Evolutionary conservation across 2,888 invertebrate species (phyloP), one percentile per base, ranked within the genome.

Genomic region (Arge pagana): DNA sequence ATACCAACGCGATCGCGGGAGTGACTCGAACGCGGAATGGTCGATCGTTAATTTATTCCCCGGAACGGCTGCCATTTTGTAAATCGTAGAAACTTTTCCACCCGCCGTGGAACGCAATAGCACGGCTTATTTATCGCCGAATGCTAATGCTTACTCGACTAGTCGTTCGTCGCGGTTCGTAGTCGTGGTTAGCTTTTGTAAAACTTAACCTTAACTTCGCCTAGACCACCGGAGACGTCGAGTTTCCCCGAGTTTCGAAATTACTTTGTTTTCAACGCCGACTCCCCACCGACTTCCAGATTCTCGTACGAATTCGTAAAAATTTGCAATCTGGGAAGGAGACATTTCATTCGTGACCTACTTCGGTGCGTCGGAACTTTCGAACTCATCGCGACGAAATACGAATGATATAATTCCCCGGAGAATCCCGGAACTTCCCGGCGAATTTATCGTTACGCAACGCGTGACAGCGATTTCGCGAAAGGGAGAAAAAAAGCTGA

Each of bases 171-270:
- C 15, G 18, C 19, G 11, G n/a, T 11, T 35, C 24, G 23, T 33
- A 35, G 19, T 35, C 24, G 23, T 33, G 45, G n/a, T n/a, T 45
- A 35, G 45, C 45, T 45, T 45, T 45, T 45, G 33, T 45, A 45
- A 45, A 33, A 45, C 31, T 45, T 45, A 23, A 45, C 30, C 24
- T 16, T 11, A 45, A 45, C 45, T 45, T 45, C 23, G n/a, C n/a
- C 45, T 33, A 35, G 15, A 24, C 15, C 35, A 23, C 33, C 35
- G n/a, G 33, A 43, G 23, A 45, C 23, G 31, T 33, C 21, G 24
- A 23, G 7, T 10, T 16, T 33, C 35, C 1, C 33, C 23, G 6
- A 7, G 31, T 45, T 33, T 33, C 15, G 15, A 45, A 45, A 45
- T 45, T 45, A 45, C 24, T 45, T 45, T 33, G 23, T 35, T 15